phyloP scores from a whole-genome alignment of 1,140 invertebrate species.

The Brachystomella parvula region DNA sequence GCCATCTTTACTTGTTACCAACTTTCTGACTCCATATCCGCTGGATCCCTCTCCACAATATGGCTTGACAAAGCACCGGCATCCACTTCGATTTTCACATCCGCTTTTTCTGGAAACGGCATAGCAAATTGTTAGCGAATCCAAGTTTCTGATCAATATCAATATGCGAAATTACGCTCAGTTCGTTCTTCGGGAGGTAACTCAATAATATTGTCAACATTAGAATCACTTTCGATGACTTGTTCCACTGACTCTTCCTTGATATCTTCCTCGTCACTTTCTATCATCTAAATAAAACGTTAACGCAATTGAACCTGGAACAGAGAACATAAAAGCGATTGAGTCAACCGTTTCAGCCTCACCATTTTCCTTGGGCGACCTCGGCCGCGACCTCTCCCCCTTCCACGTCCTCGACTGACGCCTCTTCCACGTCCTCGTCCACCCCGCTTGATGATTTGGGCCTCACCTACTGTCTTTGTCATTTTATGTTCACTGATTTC shows the following conservation, averaged over 20 bases:
- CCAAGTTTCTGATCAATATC: background rate
- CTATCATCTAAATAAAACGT: conserved; percentile 25
- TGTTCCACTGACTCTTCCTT: too few species aligned
- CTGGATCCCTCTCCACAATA: background rate
- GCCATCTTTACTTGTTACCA: background rate
- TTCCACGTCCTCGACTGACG: conserved; percentile 21
- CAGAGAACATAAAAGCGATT: background rate
- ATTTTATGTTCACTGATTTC: background rate
- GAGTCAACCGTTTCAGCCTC: background rate
- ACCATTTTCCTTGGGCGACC: conserved; percentile 30
- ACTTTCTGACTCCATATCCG: conserved; percentile 2
- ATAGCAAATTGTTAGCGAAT: background rate
- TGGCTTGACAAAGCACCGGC: background rate
- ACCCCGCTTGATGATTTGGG: too few species aligned
- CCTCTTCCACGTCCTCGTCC: conserved; percentile 18
- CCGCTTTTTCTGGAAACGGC: background rate
- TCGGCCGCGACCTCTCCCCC: conserved; percentile 22
- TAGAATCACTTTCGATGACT: conserved; percentile 32
- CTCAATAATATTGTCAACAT: conserved; percentile 31
- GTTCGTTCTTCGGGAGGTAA: conserved; percentile 14
- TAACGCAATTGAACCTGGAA: background rate
- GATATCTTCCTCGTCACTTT: conserved; percentile 37
- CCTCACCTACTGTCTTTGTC: too few species aligned
- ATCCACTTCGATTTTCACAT: background rate
- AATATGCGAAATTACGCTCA: background rate